A percentile compares a stretch with the other conserved stretches of the same genome.
phyloP scores from a whole-genome alignment of 2,888 invertebrate genomes.

The Agrilus mali region DNA sequence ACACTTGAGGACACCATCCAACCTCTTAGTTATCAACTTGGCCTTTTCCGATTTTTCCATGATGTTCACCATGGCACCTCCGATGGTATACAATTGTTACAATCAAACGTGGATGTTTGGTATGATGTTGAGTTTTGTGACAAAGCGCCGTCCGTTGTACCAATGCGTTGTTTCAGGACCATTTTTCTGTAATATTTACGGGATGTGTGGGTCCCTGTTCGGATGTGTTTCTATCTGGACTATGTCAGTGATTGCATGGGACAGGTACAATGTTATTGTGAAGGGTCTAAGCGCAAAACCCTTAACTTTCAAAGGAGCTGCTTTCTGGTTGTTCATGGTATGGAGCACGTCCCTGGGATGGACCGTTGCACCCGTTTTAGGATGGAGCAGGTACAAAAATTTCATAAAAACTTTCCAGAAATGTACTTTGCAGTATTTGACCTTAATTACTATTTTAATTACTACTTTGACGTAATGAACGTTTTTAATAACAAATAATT shows the following conservation, averaged over 20 bases:
- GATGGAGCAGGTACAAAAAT: slow-evolving; percentile 64
- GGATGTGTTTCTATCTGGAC: slow-evolving; percentile 89
- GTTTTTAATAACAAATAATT: too few species aligned
- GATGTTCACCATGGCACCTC: slow-evolving; percentile 73
- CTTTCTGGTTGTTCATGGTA: slow-evolving; percentile 63
- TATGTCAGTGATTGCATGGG: slow-evolving; percentile 84
- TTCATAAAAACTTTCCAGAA: too few species aligned
- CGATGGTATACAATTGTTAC: slow-evolving; percentile 76
- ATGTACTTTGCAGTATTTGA: too few species aligned
- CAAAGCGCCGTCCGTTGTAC: too few species aligned
- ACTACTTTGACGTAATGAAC: too few species aligned
- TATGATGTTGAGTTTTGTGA: slow-evolving; percentile 30
- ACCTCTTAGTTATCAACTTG: slow-evolving; percentile 80
- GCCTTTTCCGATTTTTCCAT: slow-evolving; percentile 85
- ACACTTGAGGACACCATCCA: slow-evolving; percentile 75
- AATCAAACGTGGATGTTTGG: slow-evolving; percentile 61
- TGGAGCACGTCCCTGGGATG: slow-evolving; percentile 68
- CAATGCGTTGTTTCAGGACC: slow-evolving; percentile 40
- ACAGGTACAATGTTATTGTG: slow-evolving; percentile 89
- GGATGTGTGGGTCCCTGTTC: slow-evolving; percentile 73
- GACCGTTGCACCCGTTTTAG: slow-evolving; percentile 76
- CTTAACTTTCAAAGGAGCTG: slow-evolving; percentile 67
- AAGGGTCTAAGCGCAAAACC: slow-evolving; percentile 79
- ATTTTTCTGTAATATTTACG: slow-evolving; percentile 78
- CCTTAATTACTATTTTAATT: too few species aligned